A percentile compares a stretch with the other conserved stretches of the same genome.
These are phyloP conservation scores for Synanthedon tipuliformis DNA, from an alignment of 2,888 invertebrate species.

Conservation along the genomic window DNA sequence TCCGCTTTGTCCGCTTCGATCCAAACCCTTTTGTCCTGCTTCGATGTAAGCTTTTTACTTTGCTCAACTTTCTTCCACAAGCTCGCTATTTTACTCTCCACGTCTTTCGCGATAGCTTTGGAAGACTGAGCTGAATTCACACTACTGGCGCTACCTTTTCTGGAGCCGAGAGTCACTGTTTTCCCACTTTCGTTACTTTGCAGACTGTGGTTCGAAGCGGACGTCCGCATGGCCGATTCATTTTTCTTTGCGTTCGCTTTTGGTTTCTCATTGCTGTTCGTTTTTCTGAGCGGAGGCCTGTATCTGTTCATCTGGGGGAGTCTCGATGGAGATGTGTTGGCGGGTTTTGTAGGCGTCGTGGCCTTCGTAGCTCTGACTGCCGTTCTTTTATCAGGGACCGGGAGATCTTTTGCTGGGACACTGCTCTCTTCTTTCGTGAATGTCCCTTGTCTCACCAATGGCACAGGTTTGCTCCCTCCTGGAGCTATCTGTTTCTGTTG, in stretches of 20 bases:
- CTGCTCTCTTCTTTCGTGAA: constrained; percentile 87
- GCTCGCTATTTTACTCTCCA: constrained; percentile 83
- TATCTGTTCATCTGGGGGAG: constrained; percentile 42
- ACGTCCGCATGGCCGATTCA: constrained; percentile 49
- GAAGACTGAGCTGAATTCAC: constrained; percentile 71
- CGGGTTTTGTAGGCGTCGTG: constrained; percentile 33
- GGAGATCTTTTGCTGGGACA: constrained; percentile 44
- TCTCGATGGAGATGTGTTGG: constrained; percentile 56
- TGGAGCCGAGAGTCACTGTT: constrained; percentile 46
- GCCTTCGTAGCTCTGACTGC: constrained; percentile 25
- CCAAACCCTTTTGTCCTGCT: constrained; percentile 73
- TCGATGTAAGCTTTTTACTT: constrained; percentile 69
- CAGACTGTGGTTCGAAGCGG: constrained; percentile 68
- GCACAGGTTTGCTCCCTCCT: constrained; percentile 47
- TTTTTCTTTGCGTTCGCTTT: constrained; percentile 25
- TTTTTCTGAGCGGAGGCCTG: constrained; percentile 33
- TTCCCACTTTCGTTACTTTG: constrained; percentile 65
- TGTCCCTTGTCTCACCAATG: constrained; percentile 86
- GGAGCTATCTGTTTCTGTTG: constrained; percentile 34
- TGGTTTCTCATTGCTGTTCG: constrained; percentile 21
- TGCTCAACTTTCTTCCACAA: constrained; percentile 85
- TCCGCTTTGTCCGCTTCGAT: constrained; percentile 56
- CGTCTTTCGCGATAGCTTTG: constrained; percentile 69
- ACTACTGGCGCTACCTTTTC: constrained; percentile 61
- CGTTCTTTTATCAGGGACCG: constrained; percentile 37